Base-by-base conservation (phyloP, 2,797 vertebrate genomes). In the Spinus pinus region DNA sequence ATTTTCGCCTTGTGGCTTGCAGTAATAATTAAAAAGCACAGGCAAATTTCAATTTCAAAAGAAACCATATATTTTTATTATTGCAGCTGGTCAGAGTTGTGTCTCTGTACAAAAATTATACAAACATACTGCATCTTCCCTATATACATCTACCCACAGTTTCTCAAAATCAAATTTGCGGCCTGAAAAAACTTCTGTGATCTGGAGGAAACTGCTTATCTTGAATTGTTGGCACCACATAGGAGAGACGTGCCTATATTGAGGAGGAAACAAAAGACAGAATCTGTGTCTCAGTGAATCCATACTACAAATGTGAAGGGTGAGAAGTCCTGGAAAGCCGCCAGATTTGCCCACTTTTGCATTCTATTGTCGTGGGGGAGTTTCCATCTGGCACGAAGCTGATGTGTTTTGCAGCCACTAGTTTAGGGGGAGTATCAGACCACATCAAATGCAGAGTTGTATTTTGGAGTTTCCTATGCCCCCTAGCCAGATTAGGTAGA, bases 361-460 rank as follows among this genome's bases (percentile, higher is more conserved):
- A 0, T 75, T 51, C 14, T 56, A 0, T 78, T 86, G 15, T 23
- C 0, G 0, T 28, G 18, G 5, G 3, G 30, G 6, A 47, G 28
- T 71, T 51, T 60, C 6, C n/a, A 54, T 5, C 51, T 80, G 72
- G 18, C 30, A 61, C 25, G 1, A 3, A 50, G 35, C 31, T 79
- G 41, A 22, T 4, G 3, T 8, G 18, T 60, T 90, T 79, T 90
- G 49, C n/a, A 77, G 0, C 18, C 0, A 1, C n/a, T 53, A 11
- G 6, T 47, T 83, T 8, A 60, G 24, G 49, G 23, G 31, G 30
- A 57, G 7, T 46, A 17, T 12, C 28, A n/a, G 30, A 65, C 15
- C 1, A 1, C 8, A 27, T 37, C 4, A 65, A 3, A 9, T 62
- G 17, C 23, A 15, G 5, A 15, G 5, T 30, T 73, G 9, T 19